phyloP scores from a whole-genome alignment of 2,797 vertebrate genomes.

The Chromis chromis region DNA sequence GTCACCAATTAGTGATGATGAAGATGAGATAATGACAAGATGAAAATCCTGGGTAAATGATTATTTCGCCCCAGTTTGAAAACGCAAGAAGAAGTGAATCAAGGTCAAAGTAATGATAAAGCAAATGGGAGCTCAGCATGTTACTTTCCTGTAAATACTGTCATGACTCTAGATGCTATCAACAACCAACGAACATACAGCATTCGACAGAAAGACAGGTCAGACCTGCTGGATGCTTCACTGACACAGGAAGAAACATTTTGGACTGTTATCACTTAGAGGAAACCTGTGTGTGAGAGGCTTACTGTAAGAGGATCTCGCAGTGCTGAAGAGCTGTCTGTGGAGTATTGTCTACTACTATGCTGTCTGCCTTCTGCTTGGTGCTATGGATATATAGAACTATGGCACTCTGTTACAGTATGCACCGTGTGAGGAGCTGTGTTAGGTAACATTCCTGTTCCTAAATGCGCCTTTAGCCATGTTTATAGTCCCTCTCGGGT shows the following conservation, averaged over 20 bases:
- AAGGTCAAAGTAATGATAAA: not conserved
- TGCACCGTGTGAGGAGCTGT: not conserved
- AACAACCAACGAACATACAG: not conserved
- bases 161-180: not conserved
- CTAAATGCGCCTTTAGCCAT: not conserved
- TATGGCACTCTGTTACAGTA: not conserved
- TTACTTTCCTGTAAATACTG: not conserved
- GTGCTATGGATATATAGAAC: constrained; percentile 11
- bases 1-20: not conserved
- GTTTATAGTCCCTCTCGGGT: not conserved
- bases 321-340: constrained; percentile 24
- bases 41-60: not conserved
- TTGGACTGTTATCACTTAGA: constrained; percentile 26
- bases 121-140: not conserved
- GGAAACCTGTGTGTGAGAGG: constrained; percentile 35
- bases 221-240: constrained; percentile 14
- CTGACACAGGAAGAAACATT: constrained; percentile 9
- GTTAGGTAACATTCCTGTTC: not conserved
- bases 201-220: constrained; percentile 6
- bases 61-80: not conserved
- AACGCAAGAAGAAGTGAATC: not conserved
- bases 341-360: not conserved
- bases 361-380: constrained; percentile 8
- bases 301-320: constrained; percentile 51
- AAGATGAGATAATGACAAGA: not conserved